Base-by-base conservation (phyloP, 2,113 vertebrate species). In the Rhadina sibilatrix region DNA sequence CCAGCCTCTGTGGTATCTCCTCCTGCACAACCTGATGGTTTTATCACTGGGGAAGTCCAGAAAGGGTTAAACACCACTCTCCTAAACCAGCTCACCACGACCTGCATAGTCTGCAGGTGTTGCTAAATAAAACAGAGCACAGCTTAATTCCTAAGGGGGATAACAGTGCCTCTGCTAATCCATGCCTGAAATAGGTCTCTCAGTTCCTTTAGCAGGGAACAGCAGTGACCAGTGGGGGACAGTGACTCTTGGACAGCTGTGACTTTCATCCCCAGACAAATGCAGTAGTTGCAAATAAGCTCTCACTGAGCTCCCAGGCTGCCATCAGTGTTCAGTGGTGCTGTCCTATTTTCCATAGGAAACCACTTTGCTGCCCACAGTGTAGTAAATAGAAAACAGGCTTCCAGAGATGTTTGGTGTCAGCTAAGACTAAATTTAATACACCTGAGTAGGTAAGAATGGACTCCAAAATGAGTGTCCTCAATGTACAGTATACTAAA, bases 401-500 rank as follows among this genome's bases (percentile, higher is more conserved):
- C 71, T 93, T 86, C 68, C 71, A 93, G 65, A 52, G 81, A 64
- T 19, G 33, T 53, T 86, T 86, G 86, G 7, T 16, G 20, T 94
- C 90, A 96, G 92, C 78, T 90, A 78, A 92, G 92, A 83, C 75
- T 78, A 77, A 92, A 89, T 94, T 50, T 88, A 81, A 84, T 89
- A 52, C 66, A 91, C 81, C 69, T 84, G 81, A 91, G 50, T 49
- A 50, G 60, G 72, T 61, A 87, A 81, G 81, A 91, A 87, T 0
- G 2, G 81, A 47, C 61, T 93, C 6, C 19, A 69, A 89, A 87
- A 57, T 59, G 30, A 87, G 77, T 87, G 25, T 15, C 61, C 44
- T 93, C 83, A 35, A 22, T 80, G n/a, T 88, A 50, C 49, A 71
- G 20, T 91, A 50, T 66, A 63, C 56, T 85, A 35, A 68, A 94